Conservation (phyloP, 2,797 vertebrate genomes). For the Galagoides demidoff region DNA sequence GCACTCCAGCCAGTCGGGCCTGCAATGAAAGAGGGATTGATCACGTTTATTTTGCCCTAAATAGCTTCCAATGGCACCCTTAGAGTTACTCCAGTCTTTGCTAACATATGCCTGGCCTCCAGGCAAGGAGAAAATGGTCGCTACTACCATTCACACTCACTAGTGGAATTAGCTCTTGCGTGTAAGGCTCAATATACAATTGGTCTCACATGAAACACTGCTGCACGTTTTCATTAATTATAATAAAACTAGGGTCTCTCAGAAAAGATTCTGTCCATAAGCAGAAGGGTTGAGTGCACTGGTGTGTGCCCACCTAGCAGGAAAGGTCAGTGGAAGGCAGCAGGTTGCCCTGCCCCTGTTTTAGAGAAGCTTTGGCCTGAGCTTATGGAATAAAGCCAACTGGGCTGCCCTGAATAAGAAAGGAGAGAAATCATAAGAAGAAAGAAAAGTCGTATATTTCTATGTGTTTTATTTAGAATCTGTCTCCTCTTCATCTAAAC, state of each 20-base stretch:
- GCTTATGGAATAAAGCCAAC: neutral
- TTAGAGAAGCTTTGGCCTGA: neutral
- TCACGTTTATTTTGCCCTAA: neutral
- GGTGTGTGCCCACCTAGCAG: rapidly evolving
- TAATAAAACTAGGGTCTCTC: neutral
- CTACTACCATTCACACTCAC: neutral
- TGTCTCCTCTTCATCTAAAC: neutral
- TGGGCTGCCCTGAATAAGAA: neutral
- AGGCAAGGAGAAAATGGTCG: rapidly evolving
- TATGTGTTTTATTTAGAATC: neutral
- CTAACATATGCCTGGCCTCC: neutral
- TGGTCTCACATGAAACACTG: neutral
- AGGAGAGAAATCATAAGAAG: neutral
- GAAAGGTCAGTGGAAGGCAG: neutral
- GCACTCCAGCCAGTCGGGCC: neutral
- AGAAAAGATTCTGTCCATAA: neutral
- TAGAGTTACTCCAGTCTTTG: neutral
- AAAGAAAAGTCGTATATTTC: neutral
- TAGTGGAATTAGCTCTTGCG: rapidly evolving
- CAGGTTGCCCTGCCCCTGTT: neutral
- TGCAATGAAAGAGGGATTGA: neutral
- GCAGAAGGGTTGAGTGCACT: neutral
- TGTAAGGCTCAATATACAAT: rapidly evolving
- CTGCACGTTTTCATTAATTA: neutral
- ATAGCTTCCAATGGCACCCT: neutral